Evolutionary conservation across 2,888 invertebrate species (phyloP), one percentile per base, ranked within the genome.

Genomic region (Ptilodon capucinus): DNA sequence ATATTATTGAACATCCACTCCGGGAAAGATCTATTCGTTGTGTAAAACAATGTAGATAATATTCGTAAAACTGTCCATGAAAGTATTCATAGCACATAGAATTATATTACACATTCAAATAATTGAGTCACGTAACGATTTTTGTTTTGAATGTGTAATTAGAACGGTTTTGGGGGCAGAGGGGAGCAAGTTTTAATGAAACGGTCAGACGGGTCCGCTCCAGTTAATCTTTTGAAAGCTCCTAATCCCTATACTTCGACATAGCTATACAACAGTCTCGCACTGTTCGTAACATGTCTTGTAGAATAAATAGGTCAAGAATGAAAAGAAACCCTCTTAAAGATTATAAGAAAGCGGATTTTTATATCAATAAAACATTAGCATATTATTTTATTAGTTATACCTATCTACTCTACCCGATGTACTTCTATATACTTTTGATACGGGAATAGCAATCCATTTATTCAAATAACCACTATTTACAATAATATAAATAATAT

Each of bases 151-250:
- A 72, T 68, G 67, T 79, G 67, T 79, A 80, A 79, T 80, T 76
- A 77, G 68, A 63, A 53, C 53, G 63, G 70, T 59, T 54, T 48
- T 51, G 57, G 50, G 54, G 50, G 46, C 54, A 54, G 55, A 60
- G 44, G 63, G 60, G 19, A 19, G 13, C 19, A 83, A 81, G 71
- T 82, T 81, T 82, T 80, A 82, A 83, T 81, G 79, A 81, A 81
- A 78, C 70, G 76, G 76, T 76, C 78, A 76, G 68, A 66, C 68
- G 68, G 68, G 77, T 72, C 71, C 68, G 74, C 63, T 68, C 74
- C 64, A 74, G 78, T 74, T 82, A 85, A 86, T 84, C 84, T 81
- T 80, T 81, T 79, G 76, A 81, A 81, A 83, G 79, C 81, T 75
- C 69, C 77, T 81, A 79, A 82, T 81, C 75, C 70, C 55, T 68